phyloP scores from a whole-genome alignment of 1,140 invertebrate genomes.

The Aphelinus certus region DNA sequence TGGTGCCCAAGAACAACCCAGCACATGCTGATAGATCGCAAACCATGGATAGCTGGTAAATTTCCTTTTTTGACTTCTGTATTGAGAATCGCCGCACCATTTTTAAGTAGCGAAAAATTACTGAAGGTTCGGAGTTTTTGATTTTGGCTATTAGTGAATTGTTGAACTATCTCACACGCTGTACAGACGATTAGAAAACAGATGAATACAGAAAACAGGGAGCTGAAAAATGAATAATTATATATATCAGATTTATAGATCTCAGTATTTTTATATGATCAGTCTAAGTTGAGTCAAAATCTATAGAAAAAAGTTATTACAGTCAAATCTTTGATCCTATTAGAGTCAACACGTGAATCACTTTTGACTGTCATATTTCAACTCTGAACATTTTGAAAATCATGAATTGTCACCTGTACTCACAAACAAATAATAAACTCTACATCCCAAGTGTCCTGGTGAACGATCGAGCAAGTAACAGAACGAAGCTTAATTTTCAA shows the following conservation, averaged over 20 bases:
- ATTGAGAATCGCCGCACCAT: slow-evolving; percentile 7
- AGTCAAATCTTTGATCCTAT: too few relatives aligned
- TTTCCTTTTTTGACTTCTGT: slow-evolving; percentile 7
- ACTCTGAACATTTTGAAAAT: too few relatives aligned
- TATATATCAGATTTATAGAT: too few relatives aligned
- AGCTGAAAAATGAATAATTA: slow-evolving; percentile 2
- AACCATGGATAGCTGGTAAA: slow-evolving; percentile 27
- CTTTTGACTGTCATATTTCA: too few relatives aligned
- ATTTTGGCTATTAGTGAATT: background rate
- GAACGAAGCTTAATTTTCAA: background rate
- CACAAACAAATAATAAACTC: slow-evolving; percentile 8
- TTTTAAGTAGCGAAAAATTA: slow-evolving; percentile 14
- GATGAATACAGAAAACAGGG: background rate
- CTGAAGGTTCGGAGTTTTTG: background rate
- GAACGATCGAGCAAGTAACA: background rate
- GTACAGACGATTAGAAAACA: slow-evolving; percentile 15
- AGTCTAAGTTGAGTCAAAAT: too few relatives aligned
- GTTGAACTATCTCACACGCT: background rate
- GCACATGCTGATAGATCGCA: slow-evolving; percentile 19
- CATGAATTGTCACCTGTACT: background rate
- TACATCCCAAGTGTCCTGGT: background rate
- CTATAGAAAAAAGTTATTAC: too few relatives aligned
- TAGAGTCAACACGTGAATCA: too few relatives aligned
- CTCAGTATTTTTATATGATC: too few relatives aligned
- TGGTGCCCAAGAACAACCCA: slow-evolving; percentile 31